Conservation (phyloP, 2,113 vertebrate species). For the Bagarius yarrelli region DNA sequence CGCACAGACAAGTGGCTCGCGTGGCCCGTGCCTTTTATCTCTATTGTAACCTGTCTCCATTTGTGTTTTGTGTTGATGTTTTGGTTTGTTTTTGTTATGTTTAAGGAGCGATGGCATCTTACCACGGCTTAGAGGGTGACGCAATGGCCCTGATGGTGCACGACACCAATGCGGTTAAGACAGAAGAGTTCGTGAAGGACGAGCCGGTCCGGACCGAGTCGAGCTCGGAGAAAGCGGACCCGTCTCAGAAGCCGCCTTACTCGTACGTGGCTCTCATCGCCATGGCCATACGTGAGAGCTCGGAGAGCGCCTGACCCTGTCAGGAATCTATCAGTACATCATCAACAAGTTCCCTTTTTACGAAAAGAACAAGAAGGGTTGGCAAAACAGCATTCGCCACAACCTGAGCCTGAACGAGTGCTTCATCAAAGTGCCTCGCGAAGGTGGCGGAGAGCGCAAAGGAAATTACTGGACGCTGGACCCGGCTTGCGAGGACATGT, state of each 20-base stretch:
- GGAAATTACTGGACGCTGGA: constrained; percentile 91
- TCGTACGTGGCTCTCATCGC: constrained; percentile 87
- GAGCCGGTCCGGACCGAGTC: constrained; percentile 66
- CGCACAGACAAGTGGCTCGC: neutral
- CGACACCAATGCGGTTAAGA: constrained; percentile 65
- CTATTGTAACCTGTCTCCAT: constrained; percentile 14
- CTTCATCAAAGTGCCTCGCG: constrained; percentile 86
- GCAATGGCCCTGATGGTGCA: constrained; percentile 69
- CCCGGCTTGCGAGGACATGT: constrained; percentile 89
- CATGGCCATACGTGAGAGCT: constrained; percentile 86
- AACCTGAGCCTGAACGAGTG: constrained; percentile 88
- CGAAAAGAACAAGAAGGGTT: constrained; percentile 89
- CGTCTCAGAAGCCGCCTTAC: constrained; percentile 83
- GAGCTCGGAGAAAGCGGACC: constrained; percentile 76
- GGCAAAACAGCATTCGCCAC: constrained; percentile 89
- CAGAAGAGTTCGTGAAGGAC: constrained; percentile 67
- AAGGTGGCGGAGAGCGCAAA: constrained; percentile 86
- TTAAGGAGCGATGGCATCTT: constrained; percentile 74
- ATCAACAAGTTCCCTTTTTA: constrained; percentile 87
- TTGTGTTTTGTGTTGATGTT: constrained; percentile 35
- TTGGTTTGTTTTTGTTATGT: constrained; percentile 54
- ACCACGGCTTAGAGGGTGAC: constrained; percentile 74
- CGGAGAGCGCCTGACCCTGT: constrained; percentile 83
- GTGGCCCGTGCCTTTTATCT: constrained; percentile 32
- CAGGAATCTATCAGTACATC: constrained; percentile 88